Evolutionary conservation across 2,113 vertebrate species (phyloP).

Genomic region (Euleptes europaea): DNA sequence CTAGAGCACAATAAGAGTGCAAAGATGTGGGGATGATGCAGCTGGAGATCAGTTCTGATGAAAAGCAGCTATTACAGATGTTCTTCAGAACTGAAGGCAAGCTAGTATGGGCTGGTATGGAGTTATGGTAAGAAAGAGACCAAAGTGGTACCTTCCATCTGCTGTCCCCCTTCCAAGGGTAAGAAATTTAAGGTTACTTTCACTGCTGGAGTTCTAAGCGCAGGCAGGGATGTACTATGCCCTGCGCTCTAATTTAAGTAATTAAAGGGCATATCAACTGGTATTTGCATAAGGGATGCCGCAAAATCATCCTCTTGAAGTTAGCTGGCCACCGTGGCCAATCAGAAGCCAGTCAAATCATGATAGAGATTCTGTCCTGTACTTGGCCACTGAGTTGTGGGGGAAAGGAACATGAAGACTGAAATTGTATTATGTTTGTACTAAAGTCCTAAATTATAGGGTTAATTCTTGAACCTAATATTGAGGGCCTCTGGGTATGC

Average conservation of each 20-base stretch:
- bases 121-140: too few species aligned
- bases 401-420: not conserved
- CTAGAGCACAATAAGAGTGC: too few species aligned
- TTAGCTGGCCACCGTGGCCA: not conserved
- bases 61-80: not conserved
- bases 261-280: not conserved
- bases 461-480: not conserved
- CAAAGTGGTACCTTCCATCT: too few species aligned
- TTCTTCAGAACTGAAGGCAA: not conserved
- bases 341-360: too few species aligned
- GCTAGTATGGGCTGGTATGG: too few species aligned
- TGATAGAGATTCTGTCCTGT: not conserved
- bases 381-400: too few species aligned
- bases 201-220: not conserved
- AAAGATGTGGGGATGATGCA: too few species aligned
- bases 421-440: not conserved
- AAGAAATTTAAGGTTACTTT: too few species aligned
- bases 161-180: too few species aligned
- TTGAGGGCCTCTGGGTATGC: not conserved
- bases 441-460: not conserved
- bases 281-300: not conserved
- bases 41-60: too few species aligned
- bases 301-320: not conserved
- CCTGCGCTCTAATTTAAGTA: not conserved
- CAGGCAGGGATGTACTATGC: not conserved